A percentile compares a stretch with the other conserved stretches of the same genome.
phyloP scores from a whole-genome alignment of 2,113 vertebrate species.

The Nipponia nippon region DNA sequence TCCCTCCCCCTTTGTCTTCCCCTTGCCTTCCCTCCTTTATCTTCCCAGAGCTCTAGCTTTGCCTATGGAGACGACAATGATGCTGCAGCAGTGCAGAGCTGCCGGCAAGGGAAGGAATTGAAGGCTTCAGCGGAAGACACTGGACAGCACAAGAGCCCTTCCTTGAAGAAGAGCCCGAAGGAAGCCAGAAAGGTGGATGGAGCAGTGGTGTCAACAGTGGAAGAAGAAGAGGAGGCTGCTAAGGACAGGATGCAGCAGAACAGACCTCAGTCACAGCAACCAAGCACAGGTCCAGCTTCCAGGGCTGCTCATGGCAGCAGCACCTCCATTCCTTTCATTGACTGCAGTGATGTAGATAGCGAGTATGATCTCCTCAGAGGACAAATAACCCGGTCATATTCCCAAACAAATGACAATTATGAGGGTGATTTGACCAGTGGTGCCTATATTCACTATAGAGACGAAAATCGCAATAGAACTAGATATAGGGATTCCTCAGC shows the following conservation, averaged over 20 bases:
- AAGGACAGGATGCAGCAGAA: slow-evolving; percentile 73
- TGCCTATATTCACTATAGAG: slow-evolving; percentile 74
- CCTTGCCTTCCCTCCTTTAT: background rate
- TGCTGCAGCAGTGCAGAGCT: slow-evolving; percentile 64
- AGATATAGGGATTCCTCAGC: slow-evolving; percentile 74
- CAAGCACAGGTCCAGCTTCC: slow-evolving; percentile 93
- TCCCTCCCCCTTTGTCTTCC: background rate
- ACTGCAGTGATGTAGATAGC: slow-evolving; percentile 88
- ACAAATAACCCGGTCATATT: slow-evolving; percentile 75
- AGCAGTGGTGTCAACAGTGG: slow-evolving; percentile 28
- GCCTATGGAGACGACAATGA: slow-evolving; percentile 66
- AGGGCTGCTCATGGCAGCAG: slow-evolving; percentile 82
- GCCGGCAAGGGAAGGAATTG: slow-evolving; percentile 76
- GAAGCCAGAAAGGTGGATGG: slow-evolving; percentile 65
- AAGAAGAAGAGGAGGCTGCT: slow-evolving; percentile 72
- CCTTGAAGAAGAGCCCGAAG: slow-evolving; percentile 76
- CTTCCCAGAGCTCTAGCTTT: slow-evolving; percentile 78
- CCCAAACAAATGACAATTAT: slow-evolving; percentile 84
- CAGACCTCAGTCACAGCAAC: slow-evolving; percentile 79
- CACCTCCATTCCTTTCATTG: slow-evolving; percentile 85
- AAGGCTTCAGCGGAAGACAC: slow-evolving; percentile 71
- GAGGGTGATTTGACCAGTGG: slow-evolving; percentile 75
- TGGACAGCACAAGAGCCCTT: slow-evolving; percentile 72
- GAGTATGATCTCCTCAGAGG: slow-evolving; percentile 81
- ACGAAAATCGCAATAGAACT: slow-evolving; percentile 66